Evolutionary conservation across 2,113 vertebrate genomes (phyloP).

Genomic region (Sialia sialis): DNA sequence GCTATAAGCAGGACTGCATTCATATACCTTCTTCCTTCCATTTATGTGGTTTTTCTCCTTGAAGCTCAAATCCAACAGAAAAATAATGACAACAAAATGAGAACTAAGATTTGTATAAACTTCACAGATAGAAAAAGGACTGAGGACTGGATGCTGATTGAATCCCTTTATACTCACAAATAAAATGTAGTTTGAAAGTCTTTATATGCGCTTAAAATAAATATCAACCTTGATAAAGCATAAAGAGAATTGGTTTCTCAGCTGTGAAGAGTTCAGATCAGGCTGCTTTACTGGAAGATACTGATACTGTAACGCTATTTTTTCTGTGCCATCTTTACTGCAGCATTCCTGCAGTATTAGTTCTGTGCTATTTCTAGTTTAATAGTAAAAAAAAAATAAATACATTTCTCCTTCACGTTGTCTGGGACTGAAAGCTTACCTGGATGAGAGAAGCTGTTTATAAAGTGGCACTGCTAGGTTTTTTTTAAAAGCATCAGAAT

Average conservation of each 20-base stretch:
- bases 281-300: background rate
- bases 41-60: background rate
- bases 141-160: background rate
- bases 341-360: background rate
- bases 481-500: background rate
- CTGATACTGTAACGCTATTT: background rate
- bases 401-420: background rate
- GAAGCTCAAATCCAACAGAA: background rate
- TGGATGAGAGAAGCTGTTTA: background rate
- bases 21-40: background rate
- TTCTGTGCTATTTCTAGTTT: conserved; percentile 7
- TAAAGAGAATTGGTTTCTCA: background rate
- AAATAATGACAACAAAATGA: background rate
- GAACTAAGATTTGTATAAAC: background rate
- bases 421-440: background rate
- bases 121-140: background rate
- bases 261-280: background rate
- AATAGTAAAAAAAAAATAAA: background rate
- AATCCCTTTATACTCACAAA: background rate
- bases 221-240: background rate
- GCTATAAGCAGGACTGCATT: background rate
- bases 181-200: background rate
- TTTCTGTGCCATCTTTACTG: background rate
- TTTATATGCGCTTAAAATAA: conserved; percentile 9
- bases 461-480: background rate